Evolutionary conservation across 2,113 vertebrate species (phyloP).

Genomic region (Microcebus tavaratra): DNA sequence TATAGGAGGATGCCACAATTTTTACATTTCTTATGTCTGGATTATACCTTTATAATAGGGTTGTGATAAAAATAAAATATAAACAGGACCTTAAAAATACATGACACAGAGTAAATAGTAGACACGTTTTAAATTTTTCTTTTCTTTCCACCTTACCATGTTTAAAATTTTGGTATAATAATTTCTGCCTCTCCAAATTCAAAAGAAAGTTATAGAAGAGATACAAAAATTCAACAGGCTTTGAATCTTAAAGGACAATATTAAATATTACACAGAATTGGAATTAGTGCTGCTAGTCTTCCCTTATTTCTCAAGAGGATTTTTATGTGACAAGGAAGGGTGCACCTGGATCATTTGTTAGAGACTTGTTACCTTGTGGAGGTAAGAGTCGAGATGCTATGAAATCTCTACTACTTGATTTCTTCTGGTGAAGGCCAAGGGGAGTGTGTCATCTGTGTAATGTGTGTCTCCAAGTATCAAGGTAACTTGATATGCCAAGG

Average conservation of each 20-base stretch:
- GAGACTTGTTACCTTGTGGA: background rate
- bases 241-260: background rate
- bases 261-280: background rate
- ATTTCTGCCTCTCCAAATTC: background rate
- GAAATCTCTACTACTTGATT: background rate
- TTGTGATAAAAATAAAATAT: background rate
- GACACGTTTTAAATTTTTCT: background rate
- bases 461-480: background rate
- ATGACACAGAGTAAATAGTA: background rate
- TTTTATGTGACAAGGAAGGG: background rate
- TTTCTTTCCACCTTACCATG: background rate
- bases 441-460: background rate
- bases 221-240: background rate
- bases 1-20: background rate
- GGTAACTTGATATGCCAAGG: background rate
- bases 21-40: background rate
- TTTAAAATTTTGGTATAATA: slow-evolving; percentile 2
- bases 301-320: background rate
- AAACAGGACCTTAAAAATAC: background rate
- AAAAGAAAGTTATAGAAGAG: background rate
- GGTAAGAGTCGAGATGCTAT: background rate
- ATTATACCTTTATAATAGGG: background rate
- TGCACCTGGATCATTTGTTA: background rate
- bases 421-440: background rate
- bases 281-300: background rate